Evolutionary conservation across 2,113 vertebrate species (phyloP).

Genomic region (Onychorhynchus coronatus): DNA sequence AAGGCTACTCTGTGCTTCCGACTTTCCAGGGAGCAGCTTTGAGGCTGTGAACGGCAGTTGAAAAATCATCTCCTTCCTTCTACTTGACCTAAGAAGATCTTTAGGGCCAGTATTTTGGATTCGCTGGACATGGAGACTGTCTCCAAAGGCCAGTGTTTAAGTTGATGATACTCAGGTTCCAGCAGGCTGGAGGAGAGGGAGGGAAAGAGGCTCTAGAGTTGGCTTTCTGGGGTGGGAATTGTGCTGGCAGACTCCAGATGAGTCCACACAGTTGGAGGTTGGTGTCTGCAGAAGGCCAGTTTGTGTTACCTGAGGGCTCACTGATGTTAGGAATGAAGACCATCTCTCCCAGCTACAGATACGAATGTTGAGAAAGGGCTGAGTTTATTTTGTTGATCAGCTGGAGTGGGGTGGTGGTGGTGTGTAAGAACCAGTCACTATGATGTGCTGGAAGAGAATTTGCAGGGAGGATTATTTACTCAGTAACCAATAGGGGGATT

Average conservation of each 20-base stretch:
- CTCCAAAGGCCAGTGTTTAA: background rate
- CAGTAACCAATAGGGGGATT: background rate
- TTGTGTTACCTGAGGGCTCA: background rate
- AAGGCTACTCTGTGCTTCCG: background rate
- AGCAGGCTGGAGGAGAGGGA: background rate
- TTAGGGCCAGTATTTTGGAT: background rate
- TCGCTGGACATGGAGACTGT: background rate
- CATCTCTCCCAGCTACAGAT: background rate
- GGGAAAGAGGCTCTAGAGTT: background rate
- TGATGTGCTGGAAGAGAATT: background rate
- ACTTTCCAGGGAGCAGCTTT: background rate
- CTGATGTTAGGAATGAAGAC: background rate
- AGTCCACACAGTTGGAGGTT: background rate
- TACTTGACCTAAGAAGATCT: background rate
- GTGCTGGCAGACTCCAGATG: background rate
- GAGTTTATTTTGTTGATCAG: conserved; percentile 9
- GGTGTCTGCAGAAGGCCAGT: background rate
- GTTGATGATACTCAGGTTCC: background rate
- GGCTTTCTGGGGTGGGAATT: background rate
- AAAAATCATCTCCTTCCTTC: background rate
- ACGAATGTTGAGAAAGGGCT: background rate
- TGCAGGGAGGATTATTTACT: background rate
- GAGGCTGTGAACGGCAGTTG: background rate
- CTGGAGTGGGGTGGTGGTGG: background rate
- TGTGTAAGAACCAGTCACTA: background rate